phyloP scores from a whole-genome alignment of 2,888 invertebrate species.

The Euzetes globulus region DNA sequence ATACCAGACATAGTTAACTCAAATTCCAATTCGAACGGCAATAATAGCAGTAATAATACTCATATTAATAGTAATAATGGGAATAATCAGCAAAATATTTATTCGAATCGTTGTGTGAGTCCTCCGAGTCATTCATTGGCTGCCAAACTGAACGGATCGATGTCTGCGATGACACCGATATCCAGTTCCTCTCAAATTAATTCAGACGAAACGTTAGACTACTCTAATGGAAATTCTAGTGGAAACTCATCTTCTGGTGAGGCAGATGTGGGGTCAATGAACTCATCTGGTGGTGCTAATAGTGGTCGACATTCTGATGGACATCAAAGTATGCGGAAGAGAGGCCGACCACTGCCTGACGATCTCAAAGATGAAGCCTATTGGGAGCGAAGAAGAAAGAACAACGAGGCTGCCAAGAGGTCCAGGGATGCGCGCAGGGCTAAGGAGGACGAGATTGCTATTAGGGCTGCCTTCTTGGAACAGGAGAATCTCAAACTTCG shows the following conservation, averaged over 20 bases:
- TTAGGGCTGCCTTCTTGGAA: slow-evolving; percentile 76
- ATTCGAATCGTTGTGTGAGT: background rate
- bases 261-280: slow-evolving; percentile 12
- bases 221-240: slow-evolving; percentile 19
- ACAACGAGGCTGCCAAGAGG: slow-evolving; percentile 90
- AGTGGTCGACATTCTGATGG: background rate
- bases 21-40: slow-evolving; percentile 3
- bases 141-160: slow-evolving; percentile 6
- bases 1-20: background rate
- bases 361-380: slow-evolving; percentile 68
- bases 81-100: slow-evolving; percentile 20
- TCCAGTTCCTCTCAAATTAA: background rate
- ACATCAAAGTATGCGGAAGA: slow-evolving; percentile 35
- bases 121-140: background rate
- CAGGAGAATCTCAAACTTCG: slow-evolving; percentile 73
- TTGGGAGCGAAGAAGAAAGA: slow-evolving; percentile 76
- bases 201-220: background rate
- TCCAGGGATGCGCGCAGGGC: slow-evolving; percentile 80
- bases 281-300: background rate
- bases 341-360: slow-evolving; percentile 46
- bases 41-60: background rate
- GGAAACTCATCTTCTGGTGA: slow-evolving; percentile 21
- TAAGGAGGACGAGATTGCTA: slow-evolving; percentile 85
- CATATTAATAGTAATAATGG: background rate
- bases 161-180: background rate